phyloP scores from a whole-genome alignment of 1,140 invertebrate genomes.

The Triops cancriformis region DNA sequence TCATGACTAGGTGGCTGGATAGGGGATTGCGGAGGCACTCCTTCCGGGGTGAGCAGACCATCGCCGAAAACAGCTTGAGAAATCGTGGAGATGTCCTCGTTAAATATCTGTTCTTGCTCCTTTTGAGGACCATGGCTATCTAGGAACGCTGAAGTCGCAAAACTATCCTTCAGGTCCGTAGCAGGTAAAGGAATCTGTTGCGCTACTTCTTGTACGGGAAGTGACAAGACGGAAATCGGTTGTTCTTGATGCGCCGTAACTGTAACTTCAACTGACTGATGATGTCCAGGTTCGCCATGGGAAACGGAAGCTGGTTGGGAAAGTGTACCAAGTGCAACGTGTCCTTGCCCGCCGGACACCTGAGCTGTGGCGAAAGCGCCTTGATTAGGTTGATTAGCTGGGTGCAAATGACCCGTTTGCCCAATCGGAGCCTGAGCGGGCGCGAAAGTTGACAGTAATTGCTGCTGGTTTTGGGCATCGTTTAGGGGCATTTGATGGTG shows the following conservation, averaged over 20 bases:
- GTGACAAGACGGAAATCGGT: background rate
- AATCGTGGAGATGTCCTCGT: background rate
- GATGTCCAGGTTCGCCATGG: background rate
- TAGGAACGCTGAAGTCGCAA: background rate
- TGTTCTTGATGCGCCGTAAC: background rate
- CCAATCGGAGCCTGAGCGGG: background rate
- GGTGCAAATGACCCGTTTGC: background rate
- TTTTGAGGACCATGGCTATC: background rate
- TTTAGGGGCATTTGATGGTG: too few relatives aligned
- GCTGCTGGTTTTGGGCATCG: too few relatives aligned
- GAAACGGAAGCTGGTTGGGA: background rate
- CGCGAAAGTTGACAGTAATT: background rate
- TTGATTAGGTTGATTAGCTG: background rate
- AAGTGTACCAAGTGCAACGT: background rate
- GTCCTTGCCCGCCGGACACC: background rate
- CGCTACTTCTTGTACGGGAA: background rate
- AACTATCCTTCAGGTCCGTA: background rate
- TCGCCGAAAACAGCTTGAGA: background rate
- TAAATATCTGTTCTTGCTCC: background rate
- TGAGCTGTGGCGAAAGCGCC: background rate
- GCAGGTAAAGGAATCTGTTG: background rate
- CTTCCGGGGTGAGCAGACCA: background rate
- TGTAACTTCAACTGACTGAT: background rate
- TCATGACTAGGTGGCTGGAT: background rate
- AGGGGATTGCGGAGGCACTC: background rate